Conservation (phyloP, 2,113 vertebrate species). For the Nicator chloris region DNA sequence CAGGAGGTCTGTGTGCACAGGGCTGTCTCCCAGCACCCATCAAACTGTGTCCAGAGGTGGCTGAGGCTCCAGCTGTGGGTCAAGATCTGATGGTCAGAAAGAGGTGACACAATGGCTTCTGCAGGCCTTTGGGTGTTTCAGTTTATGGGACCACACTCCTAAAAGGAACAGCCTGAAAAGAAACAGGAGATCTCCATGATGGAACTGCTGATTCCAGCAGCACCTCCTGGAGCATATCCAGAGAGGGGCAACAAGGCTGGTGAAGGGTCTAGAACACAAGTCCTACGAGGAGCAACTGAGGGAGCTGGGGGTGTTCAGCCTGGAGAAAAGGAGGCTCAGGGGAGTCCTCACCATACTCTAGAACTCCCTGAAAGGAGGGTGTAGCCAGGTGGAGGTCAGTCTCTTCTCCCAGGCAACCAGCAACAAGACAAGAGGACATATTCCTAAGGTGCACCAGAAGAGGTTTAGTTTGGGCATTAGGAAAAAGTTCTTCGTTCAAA, state of each 20-base stretch:
- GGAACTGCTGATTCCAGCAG: not conserved
- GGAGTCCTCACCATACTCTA: not conserved
- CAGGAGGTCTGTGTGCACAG: not conserved
- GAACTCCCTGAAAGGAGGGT: not conserved
- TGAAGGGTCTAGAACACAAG: not conserved
- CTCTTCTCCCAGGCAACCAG: not conserved
- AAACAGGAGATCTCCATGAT: too few species aligned
- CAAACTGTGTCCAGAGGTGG: not conserved
- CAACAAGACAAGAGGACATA: rapidly evolving
- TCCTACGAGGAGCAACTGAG: not conserved
- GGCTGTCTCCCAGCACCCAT: not conserved
- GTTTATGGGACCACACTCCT: not conserved
- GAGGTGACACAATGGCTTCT: rapidly evolving
- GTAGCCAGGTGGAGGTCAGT: not conserved
- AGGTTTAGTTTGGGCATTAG: not conserved
- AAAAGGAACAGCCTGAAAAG: not conserved
- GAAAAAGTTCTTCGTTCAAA: not conserved
- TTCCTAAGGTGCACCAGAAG: not conserved
- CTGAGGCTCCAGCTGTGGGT: not conserved
- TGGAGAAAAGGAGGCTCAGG: not conserved
- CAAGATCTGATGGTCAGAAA: not conserved
- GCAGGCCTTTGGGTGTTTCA: not conserved
- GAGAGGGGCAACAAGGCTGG: not conserved
- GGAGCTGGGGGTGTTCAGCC: not conserved
- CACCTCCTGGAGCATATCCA: not conserved